A percentile compares a stretch with the other conserved stretches of the same genome.
Evolutionary conservation across 2,113 vertebrate genomes (phyloP).

Genomic region (Pogona vitticeps): DNA sequence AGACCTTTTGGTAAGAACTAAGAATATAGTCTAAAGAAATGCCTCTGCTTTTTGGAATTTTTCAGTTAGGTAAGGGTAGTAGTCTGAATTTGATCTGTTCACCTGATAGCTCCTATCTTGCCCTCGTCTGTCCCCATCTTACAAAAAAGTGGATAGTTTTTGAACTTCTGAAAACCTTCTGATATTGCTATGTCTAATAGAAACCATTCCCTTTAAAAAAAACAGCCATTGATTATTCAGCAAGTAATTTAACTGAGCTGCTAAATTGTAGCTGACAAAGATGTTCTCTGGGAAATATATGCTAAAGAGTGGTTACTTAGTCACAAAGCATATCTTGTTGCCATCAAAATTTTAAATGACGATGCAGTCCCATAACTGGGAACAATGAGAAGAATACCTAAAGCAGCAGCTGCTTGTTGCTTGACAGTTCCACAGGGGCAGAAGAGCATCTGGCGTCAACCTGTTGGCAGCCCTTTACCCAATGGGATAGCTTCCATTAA

Average conservation of each 20-base stretch:
- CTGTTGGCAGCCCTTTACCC: constrained; percentile 11
- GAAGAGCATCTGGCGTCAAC: constrained; percentile 15
- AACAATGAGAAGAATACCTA: constrained; percentile 46
- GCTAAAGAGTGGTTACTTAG: constrained; percentile 18
- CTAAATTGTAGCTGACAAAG: constrained; percentile 6
- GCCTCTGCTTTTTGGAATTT: not conserved
- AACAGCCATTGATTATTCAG: constrained; percentile 8
- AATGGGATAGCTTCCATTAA: constrained; percentile 17
- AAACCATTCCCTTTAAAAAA: constrained; percentile 13
- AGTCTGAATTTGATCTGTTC: not conserved
- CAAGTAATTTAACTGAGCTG: not conserved
- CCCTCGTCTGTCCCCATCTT: too few species aligned
- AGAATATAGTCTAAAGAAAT: not conserved
- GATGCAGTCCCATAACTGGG: constrained; percentile 12
- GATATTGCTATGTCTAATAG: not conserved
- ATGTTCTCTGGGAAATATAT: constrained; percentile 24
- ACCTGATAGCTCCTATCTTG: not conserved
- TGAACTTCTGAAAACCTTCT: not conserved
- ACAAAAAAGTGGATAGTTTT: not conserved
- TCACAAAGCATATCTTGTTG: constrained; percentile 34
- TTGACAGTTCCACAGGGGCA: constrained; percentile 37
- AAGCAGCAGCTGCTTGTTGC: constrained; percentile 35
- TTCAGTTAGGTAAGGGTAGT: not conserved
- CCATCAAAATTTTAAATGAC: constrained; percentile 31
- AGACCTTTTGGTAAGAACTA: not conserved